These are phyloP conservation scores for Platyrinchus mystaceus DNA, from an alignment of 2,797 vertebrate genomes.

Conservation along the genomic window DNA sequence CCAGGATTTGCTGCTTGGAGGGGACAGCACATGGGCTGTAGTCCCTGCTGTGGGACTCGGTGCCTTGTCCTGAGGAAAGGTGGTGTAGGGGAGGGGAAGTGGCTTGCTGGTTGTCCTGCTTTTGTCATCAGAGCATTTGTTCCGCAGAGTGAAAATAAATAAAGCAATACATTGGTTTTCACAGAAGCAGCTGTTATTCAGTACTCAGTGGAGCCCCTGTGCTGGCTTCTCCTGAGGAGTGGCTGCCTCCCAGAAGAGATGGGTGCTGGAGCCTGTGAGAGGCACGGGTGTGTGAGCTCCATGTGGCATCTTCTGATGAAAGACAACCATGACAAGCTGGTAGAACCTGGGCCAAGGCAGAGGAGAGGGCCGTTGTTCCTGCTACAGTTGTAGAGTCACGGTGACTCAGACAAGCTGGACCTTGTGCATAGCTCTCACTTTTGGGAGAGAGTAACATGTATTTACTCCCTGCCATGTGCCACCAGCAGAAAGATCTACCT, in stretches of 20 bases:
- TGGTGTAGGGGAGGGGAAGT: background rate
- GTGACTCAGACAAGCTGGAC: background rate
- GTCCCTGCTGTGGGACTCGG: background rate
- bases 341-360: slow-evolving; percentile 36
- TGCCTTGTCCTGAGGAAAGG: background rate
- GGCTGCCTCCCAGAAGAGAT: slow-evolving; percentile 61
- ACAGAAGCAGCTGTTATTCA: slow-evolving; percentile 53
- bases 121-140: background rate
- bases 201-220: background rate
- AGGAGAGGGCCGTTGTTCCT: background rate
- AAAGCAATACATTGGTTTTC: slow-evolving; percentile 33
- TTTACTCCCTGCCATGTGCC: background rate
- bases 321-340: slow-evolving; percentile 39
- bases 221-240: slow-evolving; percentile 46
- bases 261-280: background rate
- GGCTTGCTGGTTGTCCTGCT: background rate
- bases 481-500: background rate
- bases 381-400: rapidly evolving
- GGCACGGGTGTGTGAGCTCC: background rate
- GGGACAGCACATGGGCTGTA: background rate
- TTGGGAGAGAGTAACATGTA: background rate
- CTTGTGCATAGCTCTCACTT: background rate
- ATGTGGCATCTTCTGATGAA: slow-evolving; percentile 50
- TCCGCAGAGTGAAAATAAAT: slow-evolving; percentile 35
- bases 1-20: background rate